Percentiles rank a stretch among this genome's conserved stretches.
Conservation (phyloP, 2,113 vertebrate genomes). For the Nematolebias whitei region DNA sequence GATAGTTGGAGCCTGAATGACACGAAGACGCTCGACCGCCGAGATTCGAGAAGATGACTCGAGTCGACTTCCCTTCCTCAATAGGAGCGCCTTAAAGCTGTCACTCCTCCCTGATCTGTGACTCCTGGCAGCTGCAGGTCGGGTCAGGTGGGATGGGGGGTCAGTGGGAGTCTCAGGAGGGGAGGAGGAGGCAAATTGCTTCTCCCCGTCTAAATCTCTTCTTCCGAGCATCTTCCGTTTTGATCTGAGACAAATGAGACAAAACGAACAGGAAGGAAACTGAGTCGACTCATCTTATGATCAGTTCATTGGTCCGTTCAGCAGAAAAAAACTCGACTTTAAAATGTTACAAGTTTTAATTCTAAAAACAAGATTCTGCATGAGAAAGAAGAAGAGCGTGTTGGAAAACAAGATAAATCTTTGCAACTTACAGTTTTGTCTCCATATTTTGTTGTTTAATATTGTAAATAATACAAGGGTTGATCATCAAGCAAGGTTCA, state of each 20-base stretch:
- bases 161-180: conserved; percentile 79
- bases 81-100: conserved; percentile 91
- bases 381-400: too few relatives aligned
- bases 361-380: too few relatives aligned
- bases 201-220: conserved; percentile 85
- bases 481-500: too few relatives aligned
- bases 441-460: too few relatives aligned
- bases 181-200: conserved; percentile 69
- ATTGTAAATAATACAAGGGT: too few relatives aligned
- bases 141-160: conserved; percentile 72
- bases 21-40: conserved; percentile 87
- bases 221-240: conserved; percentile 95
- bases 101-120: conserved; percentile 82
- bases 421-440: too few relatives aligned
- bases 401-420: too few relatives aligned
- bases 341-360: too few relatives aligned
- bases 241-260: conserved; percentile 80
- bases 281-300: not conserved
- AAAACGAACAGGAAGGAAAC: not conserved
- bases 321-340: too few relatives aligned
- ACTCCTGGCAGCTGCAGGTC: conserved; percentile 69
- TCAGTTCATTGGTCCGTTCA: too few relatives aligned
- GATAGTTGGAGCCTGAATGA: conserved; percentile 33
- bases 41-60: conserved; percentile 87
- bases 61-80: conserved; percentile 88